A percentile compares a stretch with the other conserved stretches of the same genome.
phyloP scores from a whole-genome alignment of 2,888 invertebrate genomes.

The Callyntrura sp. region DNA sequence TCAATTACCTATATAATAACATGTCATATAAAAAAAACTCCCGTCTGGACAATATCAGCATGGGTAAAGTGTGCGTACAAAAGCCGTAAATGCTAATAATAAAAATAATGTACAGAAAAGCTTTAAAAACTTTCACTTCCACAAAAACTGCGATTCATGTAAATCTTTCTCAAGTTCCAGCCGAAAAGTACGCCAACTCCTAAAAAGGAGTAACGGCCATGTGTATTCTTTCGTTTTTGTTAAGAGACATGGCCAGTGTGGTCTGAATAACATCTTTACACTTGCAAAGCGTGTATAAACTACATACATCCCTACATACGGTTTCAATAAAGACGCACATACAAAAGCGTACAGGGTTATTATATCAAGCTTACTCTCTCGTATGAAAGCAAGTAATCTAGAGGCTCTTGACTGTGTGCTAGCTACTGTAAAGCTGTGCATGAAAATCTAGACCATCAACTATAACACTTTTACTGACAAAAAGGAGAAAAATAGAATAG shows the following conservation, averaged over 20 bases:
- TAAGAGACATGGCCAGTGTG: not conserved
- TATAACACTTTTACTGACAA: not conserved
- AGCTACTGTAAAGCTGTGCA: no score
- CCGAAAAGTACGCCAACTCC: not conserved
- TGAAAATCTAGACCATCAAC: no score
- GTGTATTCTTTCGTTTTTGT: not conserved
- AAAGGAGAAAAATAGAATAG: not conserved
- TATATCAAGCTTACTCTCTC: no score
- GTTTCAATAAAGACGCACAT: not conserved
- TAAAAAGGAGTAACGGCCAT: not conserved
- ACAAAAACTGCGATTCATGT: not conserved
- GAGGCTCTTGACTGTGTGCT: no score
- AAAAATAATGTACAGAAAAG: slow-evolving; percentile 4
- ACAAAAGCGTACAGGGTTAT: no score
- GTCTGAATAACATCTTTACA: slow-evolving; percentile 1
- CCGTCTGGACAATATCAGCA: not conserved
- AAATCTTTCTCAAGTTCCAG: not conserved
- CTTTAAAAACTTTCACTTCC: slow-evolving; percentile 8
- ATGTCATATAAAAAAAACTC: not conserved
- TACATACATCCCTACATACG: not conserved
- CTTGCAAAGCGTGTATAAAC: not conserved
- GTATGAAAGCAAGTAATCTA: no score
- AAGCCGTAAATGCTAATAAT: not conserved
- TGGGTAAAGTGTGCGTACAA: not conserved
- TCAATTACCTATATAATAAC: not conserved